Evolutionary conservation across 2,797 vertebrate species (phyloP).

Genomic region (Schizopygopsis pylzovi): DNA sequence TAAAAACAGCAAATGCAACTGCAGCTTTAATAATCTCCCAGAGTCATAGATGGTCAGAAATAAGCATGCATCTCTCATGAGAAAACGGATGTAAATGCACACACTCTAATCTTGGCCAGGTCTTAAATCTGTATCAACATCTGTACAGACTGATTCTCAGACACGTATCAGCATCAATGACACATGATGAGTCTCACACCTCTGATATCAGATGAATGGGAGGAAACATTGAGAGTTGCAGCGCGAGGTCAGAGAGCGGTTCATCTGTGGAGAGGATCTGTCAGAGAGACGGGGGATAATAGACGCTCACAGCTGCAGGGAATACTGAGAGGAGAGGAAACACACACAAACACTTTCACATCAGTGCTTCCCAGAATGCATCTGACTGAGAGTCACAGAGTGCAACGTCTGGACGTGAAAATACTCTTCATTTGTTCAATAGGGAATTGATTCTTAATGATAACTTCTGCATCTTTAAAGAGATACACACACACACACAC

Average conservation of each 20-base stretch:
- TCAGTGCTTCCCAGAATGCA: not conserved
- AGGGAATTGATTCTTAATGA: not conserved
- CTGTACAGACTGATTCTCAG: not conserved
- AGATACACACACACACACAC: too few relatives aligned
- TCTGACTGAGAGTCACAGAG: not conserved
- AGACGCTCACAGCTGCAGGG: conserved; percentile 41
- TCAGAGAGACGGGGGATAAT: conserved; percentile 54
- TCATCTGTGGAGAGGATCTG: conserved; percentile 50
- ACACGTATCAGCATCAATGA: not conserved
- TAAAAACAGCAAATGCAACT: not conserved
- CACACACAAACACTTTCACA: not conserved
- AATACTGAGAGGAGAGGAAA: not conserved
- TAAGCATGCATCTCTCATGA: not conserved
- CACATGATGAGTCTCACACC: not conserved
- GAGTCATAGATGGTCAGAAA: not conserved
- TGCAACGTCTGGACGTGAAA: not conserved
- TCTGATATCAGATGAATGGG: not conserved
- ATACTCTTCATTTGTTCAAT: not conserved
- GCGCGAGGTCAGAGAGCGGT: conserved; percentile 21
- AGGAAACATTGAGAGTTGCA: not conserved
- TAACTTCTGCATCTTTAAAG: too few relatives aligned
- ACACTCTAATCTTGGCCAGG: not conserved
- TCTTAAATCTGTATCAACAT: not conserved
- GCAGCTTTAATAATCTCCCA: not conserved
- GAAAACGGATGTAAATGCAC: not conserved